Percentiles rank a stretch among this genome's conserved stretches.
phyloP scores from a whole-genome alignment of 2,888 invertebrate genomes.

The Sarcophaga subvicina region DNA sequence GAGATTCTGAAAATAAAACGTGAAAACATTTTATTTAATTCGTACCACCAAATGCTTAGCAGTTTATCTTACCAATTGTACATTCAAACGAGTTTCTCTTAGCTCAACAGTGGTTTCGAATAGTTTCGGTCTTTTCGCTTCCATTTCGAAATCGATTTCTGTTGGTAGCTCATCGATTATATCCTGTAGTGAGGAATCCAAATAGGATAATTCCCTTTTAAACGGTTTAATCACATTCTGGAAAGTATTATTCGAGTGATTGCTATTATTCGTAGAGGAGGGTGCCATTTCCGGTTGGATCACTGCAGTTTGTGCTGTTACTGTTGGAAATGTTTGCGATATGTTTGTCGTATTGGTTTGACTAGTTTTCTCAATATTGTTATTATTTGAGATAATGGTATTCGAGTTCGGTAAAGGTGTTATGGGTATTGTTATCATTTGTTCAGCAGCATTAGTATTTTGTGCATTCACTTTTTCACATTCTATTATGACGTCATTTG shows the following conservation, averaged over 20 bases:
- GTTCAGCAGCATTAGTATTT: background rate
- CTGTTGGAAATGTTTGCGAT: background rate
- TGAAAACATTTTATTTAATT: background rate
- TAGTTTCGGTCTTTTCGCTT: slow-evolving; percentile 35
- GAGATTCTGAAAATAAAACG: slow-evolving; percentile 56
- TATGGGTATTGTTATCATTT: background rate
- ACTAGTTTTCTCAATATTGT: background rate
- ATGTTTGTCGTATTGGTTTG: background rate
- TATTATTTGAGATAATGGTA: background rate
- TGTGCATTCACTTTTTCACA: slow-evolving; percentile 43
- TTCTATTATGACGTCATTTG: slow-evolving; percentile 61
- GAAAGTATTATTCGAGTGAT: slow-evolving; percentile 12
- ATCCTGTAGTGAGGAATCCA: slow-evolving; percentile 38
- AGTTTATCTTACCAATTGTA: slow-evolving; percentile 44
- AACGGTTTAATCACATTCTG: slow-evolving; percentile 43
- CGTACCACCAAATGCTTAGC: background rate
- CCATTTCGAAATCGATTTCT: slow-evolving; percentile 31
- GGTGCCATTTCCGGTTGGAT: slow-evolving; percentile 12
- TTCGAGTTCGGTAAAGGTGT: background rate
- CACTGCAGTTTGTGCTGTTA: slow-evolving; percentile 21
- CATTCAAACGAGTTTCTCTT: slow-evolving; percentile 53
- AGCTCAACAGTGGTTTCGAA: slow-evolving; percentile 41
- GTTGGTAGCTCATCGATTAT: slow-evolving; percentile 42
- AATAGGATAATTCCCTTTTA: slow-evolving; percentile 32
- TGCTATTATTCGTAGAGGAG: background rate